Evolutionary conservation across 2,888 invertebrate genomes (phyloP).

Genomic region (Tenodera sinensis): DNA sequence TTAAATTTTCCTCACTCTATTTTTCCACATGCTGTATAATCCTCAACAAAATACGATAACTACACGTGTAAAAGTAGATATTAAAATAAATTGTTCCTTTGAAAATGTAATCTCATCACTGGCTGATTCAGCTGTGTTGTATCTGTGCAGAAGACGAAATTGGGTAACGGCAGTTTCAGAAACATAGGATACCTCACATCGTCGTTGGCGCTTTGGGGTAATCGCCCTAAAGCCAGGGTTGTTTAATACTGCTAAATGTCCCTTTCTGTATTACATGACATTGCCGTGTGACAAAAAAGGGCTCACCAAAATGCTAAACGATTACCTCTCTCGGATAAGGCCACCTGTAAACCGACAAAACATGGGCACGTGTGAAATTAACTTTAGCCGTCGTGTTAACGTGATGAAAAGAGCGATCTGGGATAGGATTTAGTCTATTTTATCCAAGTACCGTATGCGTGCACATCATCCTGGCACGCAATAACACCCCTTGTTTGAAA

Average conservation of each 20-base stretch:
- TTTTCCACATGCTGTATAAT: too few relatives aligned
- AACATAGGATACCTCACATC: neutral
- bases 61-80: too few relatives aligned
- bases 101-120: neutral
- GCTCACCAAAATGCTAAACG: neutral
- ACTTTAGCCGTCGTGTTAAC: neutral
- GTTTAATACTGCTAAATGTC: neutral
- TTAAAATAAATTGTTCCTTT: too few relatives aligned
- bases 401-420: neutral
- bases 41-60: too few relatives aligned
- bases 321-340: neutral
- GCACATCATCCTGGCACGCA: neutral
- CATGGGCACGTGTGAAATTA: neutral
- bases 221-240: neutral
- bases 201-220: neutral
- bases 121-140: neutral
- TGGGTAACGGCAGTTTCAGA: neutral
- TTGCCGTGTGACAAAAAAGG: neutral
- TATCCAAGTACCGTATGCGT: neutral
- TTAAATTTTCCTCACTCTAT: too few relatives aligned
- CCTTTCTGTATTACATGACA: neutral
- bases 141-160: neutral
- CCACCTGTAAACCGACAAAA: neutral
- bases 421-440: neutral
- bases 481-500: neutral